Evolutionary conservation across 2,888 invertebrate genomes (phyloP).

Genomic region (Zaprionus obscuricornis): DNA sequence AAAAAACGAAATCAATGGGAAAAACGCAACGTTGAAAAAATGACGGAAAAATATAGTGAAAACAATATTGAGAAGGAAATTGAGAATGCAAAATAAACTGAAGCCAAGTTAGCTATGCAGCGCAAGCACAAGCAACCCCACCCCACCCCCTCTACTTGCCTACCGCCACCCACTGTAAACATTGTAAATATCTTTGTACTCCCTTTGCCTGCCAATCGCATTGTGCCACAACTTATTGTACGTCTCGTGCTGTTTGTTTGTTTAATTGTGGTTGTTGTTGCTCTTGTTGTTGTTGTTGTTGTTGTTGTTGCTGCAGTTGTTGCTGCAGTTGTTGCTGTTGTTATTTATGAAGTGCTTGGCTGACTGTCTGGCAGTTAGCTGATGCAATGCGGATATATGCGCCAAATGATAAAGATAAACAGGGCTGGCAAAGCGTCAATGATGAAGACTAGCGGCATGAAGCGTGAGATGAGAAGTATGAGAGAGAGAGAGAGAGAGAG

Average conservation of each 20-base stretch:
- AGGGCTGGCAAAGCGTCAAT: no score
- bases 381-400: slow-evolving; percentile 73
- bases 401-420: slow-evolving; percentile 47
- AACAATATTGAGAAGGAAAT: slow-evolving; percentile 37
- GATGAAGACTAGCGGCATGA: background rate
- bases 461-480: no score
- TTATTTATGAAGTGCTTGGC: slow-evolving; percentile 68
- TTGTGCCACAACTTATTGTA: slow-evolving; percentile 11
- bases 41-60: slow-evolving; percentile 23
- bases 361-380: slow-evolving; percentile 55
- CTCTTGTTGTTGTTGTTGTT: slow-evolving; percentile 21
- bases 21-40: slow-evolving; percentile 11
- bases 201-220: background rate
- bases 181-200: no score
- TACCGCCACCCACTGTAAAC: no score
- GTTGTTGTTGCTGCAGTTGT: slow-evolving; percentile 21
- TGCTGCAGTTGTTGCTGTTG: slow-evolving; percentile 34
- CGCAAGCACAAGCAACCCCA: slow-evolving; percentile 8
- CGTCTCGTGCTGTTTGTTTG: slow-evolving; percentile 64
- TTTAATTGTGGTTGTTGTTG: slow-evolving; percentile 58
- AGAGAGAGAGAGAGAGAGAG: background rate
- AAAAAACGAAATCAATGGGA: slow-evolving; percentile 9
- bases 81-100: slow-evolving; percentile 44
- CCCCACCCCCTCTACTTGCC: background rate
- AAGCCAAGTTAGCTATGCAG: no score